A percentile compares a stretch with the other conserved stretches of the same genome.
Evolutionary conservation across 2,113 vertebrate species (phyloP).

Genomic region (Plecturocebus donacophilus): DNA sequence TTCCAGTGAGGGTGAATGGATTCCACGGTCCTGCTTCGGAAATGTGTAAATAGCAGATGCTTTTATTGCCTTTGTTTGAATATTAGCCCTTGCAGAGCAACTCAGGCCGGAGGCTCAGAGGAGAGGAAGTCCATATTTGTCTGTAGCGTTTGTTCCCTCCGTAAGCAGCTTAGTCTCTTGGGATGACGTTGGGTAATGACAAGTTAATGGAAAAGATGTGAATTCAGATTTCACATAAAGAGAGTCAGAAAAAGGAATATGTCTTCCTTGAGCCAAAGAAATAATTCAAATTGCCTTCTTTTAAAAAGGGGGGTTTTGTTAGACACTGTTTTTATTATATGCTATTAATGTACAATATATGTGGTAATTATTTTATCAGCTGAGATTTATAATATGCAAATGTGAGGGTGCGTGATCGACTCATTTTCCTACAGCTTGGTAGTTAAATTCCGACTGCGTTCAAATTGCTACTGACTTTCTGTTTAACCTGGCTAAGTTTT

Average conservation of each 20-base stretch:
- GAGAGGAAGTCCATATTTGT: conserved; percentile 78
- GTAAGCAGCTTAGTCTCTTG: conserved; percentile 37
- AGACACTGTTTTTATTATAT: neutral
- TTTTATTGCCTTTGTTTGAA: conserved; percentile 78
- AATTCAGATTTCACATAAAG: conserved; percentile 67
- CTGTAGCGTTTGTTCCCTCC: conserved; percentile 32
- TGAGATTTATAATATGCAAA: neutral
- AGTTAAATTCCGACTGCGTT: neutral
- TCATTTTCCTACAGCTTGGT: neutral
- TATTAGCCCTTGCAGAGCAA: conserved; percentile 63
- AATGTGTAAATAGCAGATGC: conserved; percentile 80
- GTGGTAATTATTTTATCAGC: neutral
- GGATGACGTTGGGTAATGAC: conserved; percentile 46
- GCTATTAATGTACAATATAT: neutral
- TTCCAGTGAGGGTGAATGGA: conserved; percentile 70
- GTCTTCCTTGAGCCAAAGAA: conserved; percentile 63
- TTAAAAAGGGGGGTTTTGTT: conserved; percentile 17
- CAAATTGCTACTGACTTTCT: neutral
- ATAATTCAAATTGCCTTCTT: conserved; percentile 56
- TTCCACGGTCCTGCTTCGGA: conserved; percentile 42
- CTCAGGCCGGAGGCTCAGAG: conserved; percentile 68
- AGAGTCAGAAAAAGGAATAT: conserved; percentile 60
- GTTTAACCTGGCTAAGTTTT: neutral
- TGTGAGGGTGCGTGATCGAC: neutral
- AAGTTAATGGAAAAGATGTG: conserved; percentile 70